Evolutionary conservation across 2,888 invertebrate genomes (phyloP).

Genomic region (Micropterix aruncella): DNA sequence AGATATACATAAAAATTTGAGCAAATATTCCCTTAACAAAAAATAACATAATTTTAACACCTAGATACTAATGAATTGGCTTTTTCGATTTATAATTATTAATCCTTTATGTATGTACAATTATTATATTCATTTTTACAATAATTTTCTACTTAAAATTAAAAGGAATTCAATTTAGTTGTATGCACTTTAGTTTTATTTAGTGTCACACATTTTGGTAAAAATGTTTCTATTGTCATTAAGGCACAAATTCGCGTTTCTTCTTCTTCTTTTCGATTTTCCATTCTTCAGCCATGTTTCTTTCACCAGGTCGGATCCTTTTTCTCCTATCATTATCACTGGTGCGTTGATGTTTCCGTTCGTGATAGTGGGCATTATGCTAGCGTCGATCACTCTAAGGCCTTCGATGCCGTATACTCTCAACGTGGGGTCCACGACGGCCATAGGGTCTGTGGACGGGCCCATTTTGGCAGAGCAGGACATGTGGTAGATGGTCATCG

Average conservation of each 20-base stretch:
- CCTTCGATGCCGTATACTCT: conserved; percentile 66
- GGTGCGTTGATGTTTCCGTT: conserved; percentile 84
- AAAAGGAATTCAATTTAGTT: too few species aligned
- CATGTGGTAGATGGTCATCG: conserved; percentile 78
- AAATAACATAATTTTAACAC: too few species aligned
- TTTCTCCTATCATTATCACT: conserved; percentile 78
- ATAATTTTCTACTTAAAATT: too few species aligned
- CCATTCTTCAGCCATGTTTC: conserved; percentile 42
- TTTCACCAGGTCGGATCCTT: conserved; percentile 71
- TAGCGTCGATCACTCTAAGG: conserved; percentile 73
- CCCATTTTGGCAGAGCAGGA: conserved; percentile 82
- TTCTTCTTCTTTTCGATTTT: conserved; percentile 19
- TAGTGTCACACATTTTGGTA: too few species aligned
- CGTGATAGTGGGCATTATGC: conserved; percentile 77
- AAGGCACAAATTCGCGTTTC: neutral
- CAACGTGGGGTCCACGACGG: conserved; percentile 68
- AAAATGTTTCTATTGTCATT: too few species aligned
- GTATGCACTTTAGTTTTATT: too few species aligned
- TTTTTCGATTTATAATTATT: too few species aligned
- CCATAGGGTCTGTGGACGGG: conserved; percentile 56
- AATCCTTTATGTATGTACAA: too few species aligned
- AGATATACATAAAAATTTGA: too few species aligned
- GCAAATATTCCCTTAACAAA: too few species aligned
- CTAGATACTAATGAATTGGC: too few species aligned
- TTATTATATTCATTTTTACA: too few species aligned